Evolutionary conservation across 2,888 invertebrate genomes (phyloP).

Genomic region (Lochmaea crataegi): DNA sequence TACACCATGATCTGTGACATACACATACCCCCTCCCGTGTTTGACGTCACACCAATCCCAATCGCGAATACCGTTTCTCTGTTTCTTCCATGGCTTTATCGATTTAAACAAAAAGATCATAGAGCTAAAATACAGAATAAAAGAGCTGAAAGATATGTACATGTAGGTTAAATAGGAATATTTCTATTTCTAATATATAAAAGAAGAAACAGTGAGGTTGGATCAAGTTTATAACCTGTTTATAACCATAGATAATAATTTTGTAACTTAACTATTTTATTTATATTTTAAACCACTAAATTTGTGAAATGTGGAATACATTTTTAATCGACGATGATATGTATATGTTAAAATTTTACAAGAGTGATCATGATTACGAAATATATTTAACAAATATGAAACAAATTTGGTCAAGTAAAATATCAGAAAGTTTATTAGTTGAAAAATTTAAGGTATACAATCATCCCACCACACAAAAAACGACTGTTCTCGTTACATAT

Average conservation of each 20-base stretch:
- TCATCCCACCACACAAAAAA: not conserved
- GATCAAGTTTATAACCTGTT: too few species aligned
- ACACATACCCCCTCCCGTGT: not conserved
- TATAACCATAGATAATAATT: too few species aligned
- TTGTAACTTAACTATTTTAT: too few species aligned
- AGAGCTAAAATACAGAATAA: too few species aligned
- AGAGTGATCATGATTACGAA: conserved; percentile 40
- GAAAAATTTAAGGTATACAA: conserved; percentile 53
- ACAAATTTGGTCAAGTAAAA: conserved; percentile 55
- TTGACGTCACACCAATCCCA: not conserved
- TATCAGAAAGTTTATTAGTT: conserved; percentile 47
- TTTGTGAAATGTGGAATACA: conserved; percentile 55
- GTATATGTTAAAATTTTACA: conserved; percentile 53
- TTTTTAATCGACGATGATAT: conserved; percentile 48
- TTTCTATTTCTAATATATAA: too few species aligned
- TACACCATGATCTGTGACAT: too few species aligned
- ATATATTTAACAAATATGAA: conserved; percentile 55
- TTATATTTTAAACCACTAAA: not conserved
- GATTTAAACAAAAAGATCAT: too few species aligned
- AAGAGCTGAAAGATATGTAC: too few species aligned
- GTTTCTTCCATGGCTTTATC: too few species aligned
- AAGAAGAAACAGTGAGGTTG: too few species aligned
- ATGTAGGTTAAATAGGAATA: too few species aligned
- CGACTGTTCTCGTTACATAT: conserved; percentile 7
- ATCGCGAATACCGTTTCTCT: not conserved